Percentiles rank a stretch among this genome's conserved stretches.
phyloP scores from a whole-genome alignment of 2,113 vertebrate species.

The Asarcornis scutulata region DNA sequence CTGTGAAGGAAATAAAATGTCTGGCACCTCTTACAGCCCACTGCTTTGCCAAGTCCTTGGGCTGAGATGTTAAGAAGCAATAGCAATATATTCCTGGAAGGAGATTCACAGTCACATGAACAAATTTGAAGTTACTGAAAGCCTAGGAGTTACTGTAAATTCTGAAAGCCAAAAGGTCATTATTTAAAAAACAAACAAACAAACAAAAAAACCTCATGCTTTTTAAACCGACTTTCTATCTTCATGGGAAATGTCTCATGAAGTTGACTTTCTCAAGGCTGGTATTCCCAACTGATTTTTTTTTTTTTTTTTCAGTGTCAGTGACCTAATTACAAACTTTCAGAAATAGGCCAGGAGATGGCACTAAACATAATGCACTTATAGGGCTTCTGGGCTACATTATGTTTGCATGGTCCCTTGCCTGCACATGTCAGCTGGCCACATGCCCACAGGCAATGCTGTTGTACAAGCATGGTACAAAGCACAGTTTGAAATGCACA shows the following conservation, averaged over 20 bases:
- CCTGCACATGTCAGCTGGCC: neutral
- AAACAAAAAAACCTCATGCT: neutral
- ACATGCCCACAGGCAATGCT: neutral
- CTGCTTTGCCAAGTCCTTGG: accelerated
- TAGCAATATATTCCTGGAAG: neutral
- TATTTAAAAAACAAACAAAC: neutral
- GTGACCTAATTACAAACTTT: neutral
- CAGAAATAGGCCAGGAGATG: neutral
- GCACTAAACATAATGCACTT: accelerated
- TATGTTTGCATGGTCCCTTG: neutral
- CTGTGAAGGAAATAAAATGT: neutral
- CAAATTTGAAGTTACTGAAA: neutral
- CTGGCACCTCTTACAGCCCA: neutral
- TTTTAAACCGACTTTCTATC: neutral
- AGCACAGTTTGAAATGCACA: neutral
- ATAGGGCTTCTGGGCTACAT: accelerated
- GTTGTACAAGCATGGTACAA: accelerated
- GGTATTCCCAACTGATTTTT: neutral
- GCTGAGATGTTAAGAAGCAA: neutral
- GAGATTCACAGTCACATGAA: neutral
- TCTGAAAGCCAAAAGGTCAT: neutral
- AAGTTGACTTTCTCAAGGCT: neutral
- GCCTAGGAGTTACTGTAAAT: neutral
- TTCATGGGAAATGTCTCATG: neutral
- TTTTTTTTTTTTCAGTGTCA: neutral